Percentiles rank a stretch among this genome's conserved stretches.
Evolutionary conservation across 1,140 invertebrate genomes (phyloP).

Genomic region (Anoplolepis gracilipes): DNA sequence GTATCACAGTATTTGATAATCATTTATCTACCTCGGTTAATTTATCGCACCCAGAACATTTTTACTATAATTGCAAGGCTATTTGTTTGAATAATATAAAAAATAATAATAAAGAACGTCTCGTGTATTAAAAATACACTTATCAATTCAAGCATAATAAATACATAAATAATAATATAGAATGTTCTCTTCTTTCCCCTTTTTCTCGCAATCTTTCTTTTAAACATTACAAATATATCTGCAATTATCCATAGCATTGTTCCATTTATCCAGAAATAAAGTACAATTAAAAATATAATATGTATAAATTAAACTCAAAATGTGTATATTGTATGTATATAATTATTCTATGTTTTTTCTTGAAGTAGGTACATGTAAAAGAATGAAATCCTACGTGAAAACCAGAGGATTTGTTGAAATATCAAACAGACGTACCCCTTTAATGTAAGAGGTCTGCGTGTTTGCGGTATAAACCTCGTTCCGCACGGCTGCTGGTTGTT

Average conservation of each 20-base stretch:
- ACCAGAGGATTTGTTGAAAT: not conserved
- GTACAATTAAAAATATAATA: not conserved
- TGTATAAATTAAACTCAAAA: not conserved
- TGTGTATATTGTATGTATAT: no score
- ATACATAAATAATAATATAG: not conserved
- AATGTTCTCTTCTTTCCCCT: not conserved
- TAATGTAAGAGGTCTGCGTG: conserved; percentile 12
- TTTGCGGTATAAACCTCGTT: conserved; percentile 34
- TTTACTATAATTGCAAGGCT: no score
- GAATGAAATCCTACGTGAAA: not conserved
- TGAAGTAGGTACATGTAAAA: no score
- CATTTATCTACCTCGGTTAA: no score
- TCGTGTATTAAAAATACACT: not conserved
- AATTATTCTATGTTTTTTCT: no score
- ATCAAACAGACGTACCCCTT: conserved; percentile 14
- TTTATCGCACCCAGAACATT: no score
- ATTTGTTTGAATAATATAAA: no score
- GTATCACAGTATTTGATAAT: no score
- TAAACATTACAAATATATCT: not conserved
- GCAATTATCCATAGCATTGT: not conserved
- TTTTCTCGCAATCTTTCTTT: not conserved
- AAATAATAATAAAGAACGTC: not conserved
- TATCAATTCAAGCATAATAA: not conserved
- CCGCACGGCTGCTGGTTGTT: not conserved
- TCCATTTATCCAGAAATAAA: not conserved